Base-by-base conservation (phyloP, 2,797 vertebrate genomes). In the Menidia menidia region DNA sequence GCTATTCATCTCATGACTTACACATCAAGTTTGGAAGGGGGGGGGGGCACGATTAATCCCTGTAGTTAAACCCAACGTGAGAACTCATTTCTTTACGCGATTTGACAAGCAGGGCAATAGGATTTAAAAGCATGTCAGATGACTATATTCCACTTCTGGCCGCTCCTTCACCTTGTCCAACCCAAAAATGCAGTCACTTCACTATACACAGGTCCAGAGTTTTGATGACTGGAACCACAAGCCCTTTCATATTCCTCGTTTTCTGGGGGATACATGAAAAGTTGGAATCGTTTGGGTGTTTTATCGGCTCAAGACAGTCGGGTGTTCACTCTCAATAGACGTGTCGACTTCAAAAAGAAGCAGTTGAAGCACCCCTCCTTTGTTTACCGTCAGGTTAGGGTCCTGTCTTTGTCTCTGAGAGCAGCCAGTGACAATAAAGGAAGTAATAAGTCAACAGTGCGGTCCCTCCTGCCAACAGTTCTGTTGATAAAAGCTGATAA, bases 51-150 rank as follows among this genome's bases (percentile, higher is more conserved):
- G 35, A 78, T 82, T 88, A 89, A 90, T 87, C 83, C 83, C 86
- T 60, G 62, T 53, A 64, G 81, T 77, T 89, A 78, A 88, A 85
- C 75, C 25, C 75, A 2, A 55, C 39, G 68, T 85, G 86, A 90
- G 55, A 78, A 80, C 83, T 87, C 58, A 80, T 88, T 91, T 88
- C 87, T 83, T 87, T 61, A 89, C 61, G 31, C 19, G 61, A 71
- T 77, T 64, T 81, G 90, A 91, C 89, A 92, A 73, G 84, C 87
- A 54, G 66, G 53, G 76, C 72, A 77, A 86, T 70, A 54, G 82
- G 82, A 85, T 89, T 91, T 83, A 72, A 72, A 85, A 80, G 78
- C 61, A 43, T 71, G 76, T 86, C 86, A 80, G 84, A 87, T 85
- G 74, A 80, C 64, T 48, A 44, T 67, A 61, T 68, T 83, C 60